Evolutionary conservation across 1,140 invertebrate genomes (phyloP).

Genomic region (Ceratosolen fusciceps): DNA sequence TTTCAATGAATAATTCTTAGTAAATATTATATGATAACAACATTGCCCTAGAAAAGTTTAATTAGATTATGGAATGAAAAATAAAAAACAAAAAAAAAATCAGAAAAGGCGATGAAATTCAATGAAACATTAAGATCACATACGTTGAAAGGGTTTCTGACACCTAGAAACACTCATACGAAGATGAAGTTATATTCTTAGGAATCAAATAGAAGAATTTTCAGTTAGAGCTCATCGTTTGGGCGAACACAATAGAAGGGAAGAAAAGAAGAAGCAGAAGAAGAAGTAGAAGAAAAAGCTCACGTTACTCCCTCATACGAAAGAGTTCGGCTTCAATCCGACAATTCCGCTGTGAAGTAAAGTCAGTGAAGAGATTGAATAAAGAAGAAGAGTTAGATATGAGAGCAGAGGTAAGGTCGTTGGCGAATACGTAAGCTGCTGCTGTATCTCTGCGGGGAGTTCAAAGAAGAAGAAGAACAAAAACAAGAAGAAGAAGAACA

Average conservation of each 20-base stretch:
- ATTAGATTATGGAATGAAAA: too few species aligned
- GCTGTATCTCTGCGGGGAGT: background rate
- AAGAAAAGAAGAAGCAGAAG: slow-evolving; percentile 1
- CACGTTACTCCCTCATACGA: background rate
- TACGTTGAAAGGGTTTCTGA: background rate
- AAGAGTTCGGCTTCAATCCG: background rate
- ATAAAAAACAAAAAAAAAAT: too few species aligned
- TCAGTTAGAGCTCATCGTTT: slow-evolving; percentile 34
- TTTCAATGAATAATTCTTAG: too few species aligned
- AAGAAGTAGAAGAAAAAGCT: background rate
- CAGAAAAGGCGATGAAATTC: background rate
- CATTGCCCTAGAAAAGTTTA: too few species aligned
- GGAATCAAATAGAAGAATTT: slow-evolving; percentile 3
- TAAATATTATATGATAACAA: too few species aligned
- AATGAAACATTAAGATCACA: slow-evolving; percentile 5
- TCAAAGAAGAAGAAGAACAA: too few species aligned
- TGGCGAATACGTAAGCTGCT: too few species aligned
- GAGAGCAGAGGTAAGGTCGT: background rate
- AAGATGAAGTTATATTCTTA: background rate
- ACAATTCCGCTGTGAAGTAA: slow-evolving; percentile 5
- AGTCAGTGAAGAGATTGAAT: background rate
- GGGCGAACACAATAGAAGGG: background rate
- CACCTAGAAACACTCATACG: background rate
- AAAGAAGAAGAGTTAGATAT: background rate
- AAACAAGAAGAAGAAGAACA: too few species aligned